Percentiles rank a stretch among this genome's conserved stretches.
These are phyloP conservation scores for Cantharis lateralis DNA, from an alignment of 2,888 invertebrate species.

Conservation along the genomic window DNA sequence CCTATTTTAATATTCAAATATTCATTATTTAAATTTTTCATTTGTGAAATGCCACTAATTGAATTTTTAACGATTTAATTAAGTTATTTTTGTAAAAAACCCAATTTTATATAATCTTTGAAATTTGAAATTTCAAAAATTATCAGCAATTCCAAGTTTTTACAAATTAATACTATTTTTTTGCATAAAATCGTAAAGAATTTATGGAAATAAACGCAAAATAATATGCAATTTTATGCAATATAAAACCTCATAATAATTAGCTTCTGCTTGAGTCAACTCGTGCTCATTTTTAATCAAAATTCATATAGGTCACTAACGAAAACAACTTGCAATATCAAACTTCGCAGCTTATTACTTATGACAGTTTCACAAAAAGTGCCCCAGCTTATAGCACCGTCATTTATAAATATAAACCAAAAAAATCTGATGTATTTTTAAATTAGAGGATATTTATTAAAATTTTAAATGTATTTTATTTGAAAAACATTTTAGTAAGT, in stretches of 20 bases:
- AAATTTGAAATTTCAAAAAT: too few species aligned
- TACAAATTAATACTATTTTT: too few species aligned
- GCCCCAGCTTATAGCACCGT: neutral
- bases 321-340: neutral
- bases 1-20: too few species aligned
- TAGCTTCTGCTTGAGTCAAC: neutral
- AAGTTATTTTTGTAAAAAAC: too few species aligned
- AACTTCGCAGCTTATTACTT: neutral
- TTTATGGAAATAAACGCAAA: neutral
- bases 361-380: neutral
- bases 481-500: too few species aligned
- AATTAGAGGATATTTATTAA: neutral
- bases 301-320: neutral
- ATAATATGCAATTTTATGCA: neutral
- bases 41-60: too few species aligned
- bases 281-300: neutral
- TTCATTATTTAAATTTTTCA: too few species aligned
- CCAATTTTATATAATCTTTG: too few species aligned
- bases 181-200: neutral
- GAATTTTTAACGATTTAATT: too few species aligned
- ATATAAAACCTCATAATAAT: neutral
- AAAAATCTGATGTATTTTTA: neutral
- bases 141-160: too few species aligned
- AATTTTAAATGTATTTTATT: too few species aligned
- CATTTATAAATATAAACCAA: neutral